A percentile compares a stretch with the other conserved stretches of the same genome.
Conservation (phyloP, 2,113 vertebrate species). For the Elanus axillaris region DNA sequence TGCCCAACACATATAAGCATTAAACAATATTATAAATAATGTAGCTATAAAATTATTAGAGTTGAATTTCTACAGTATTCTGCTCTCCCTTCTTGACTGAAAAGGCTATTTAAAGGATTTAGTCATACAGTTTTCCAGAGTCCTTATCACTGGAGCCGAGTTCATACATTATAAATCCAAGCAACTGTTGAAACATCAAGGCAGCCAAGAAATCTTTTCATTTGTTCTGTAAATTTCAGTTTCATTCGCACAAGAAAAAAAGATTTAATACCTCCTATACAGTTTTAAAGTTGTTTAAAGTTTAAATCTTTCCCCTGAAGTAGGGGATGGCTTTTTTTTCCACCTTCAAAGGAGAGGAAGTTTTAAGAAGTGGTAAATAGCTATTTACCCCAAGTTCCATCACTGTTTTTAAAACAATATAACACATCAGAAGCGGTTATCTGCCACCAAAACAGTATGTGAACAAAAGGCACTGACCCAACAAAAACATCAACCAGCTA, state of each 20-base stretch:
- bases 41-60: background rate
- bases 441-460: background rate
- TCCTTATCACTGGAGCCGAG: background rate
- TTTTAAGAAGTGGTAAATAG: background rate
- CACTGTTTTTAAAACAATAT: background rate
- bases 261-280: background rate
- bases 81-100: background rate
- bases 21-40: background rate
- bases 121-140: background rate
- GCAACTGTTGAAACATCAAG: background rate
- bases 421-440: background rate
- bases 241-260: background rate
- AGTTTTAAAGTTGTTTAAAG: background rate
- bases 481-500: background rate
- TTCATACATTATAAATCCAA: background rate
- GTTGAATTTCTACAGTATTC: background rate
- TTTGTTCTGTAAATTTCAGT: conserved; percentile 10
- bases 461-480: background rate
- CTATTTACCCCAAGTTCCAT: background rate
- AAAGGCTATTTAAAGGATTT: background rate
- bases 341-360: background rate
- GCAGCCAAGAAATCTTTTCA: conserved; percentile 27
- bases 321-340: background rate
- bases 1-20: background rate
- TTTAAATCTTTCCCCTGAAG: background rate